Conservation (phyloP, 2,113 vertebrate species). For the Excalfactoria chinensis region DNA sequence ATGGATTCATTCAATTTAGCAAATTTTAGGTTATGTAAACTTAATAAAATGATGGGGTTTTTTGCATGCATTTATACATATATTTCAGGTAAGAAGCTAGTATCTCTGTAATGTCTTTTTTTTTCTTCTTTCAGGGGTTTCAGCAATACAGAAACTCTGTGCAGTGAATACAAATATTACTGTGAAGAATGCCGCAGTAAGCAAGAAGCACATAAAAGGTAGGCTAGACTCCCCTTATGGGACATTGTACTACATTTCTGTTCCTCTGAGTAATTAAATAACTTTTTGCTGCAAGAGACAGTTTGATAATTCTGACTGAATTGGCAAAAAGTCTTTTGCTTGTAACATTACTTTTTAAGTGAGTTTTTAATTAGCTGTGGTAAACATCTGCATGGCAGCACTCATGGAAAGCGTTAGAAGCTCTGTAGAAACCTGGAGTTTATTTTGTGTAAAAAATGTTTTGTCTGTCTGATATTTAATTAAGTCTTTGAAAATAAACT, state of each 20-base stretch:
- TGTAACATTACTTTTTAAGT: neutral
- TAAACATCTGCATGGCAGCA: neutral
- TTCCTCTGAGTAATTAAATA: neutral
- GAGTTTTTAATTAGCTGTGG: neutral
- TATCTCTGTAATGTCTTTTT: neutral
- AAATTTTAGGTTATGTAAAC: neutral
- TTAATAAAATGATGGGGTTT: neutral
- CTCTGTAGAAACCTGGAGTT: neutral
- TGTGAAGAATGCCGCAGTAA: slow-evolving; percentile 90
- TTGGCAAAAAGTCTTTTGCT: neutral
- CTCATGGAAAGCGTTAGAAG: neutral
- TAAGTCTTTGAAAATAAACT: neutral
- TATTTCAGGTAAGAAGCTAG: neutral
- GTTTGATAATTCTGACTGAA: neutral
- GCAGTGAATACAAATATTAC: slow-evolving; percentile 89
- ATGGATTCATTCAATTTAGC: neutral
- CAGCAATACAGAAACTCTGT: slow-evolving; percentile 88
- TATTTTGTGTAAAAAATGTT: neutral
- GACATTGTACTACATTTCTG: neutral
- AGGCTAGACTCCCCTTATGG: neutral
- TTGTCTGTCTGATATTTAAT: neutral
- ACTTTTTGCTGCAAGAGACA: neutral
- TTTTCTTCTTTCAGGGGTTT: slow-evolving; percentile 78
- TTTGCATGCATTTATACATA: neutral
- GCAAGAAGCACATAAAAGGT: slow-evolving; percentile 89